phyloP scores from a whole-genome alignment of 35 echinoderm and acorn worm species.

The Nesometra sesokonis region DNA sequence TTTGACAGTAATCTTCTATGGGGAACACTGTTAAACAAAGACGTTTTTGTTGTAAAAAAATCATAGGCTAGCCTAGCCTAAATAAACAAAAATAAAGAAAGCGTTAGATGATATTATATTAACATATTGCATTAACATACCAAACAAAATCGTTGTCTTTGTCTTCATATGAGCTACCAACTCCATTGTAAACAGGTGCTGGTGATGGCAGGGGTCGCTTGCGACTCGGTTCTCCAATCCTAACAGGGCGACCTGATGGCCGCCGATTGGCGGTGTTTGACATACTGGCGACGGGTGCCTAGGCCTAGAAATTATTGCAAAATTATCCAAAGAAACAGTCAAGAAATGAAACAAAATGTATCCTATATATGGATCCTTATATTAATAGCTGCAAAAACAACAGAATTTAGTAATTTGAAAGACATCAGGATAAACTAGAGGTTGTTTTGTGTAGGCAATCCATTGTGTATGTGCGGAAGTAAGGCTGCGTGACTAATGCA shows the following conservation, averaged over 20 bases:
- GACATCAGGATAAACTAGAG: not conserved
- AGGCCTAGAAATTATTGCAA: too few species aligned
- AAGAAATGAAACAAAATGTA: not conserved
- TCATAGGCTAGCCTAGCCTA: not conserved
- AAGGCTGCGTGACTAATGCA: not conserved
- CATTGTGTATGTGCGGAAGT: not conserved
- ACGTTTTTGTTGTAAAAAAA: too few species aligned
- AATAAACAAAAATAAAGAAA: too few species aligned
- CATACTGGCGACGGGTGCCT: not conserved
- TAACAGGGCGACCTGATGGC: not conserved
- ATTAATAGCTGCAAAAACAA: not conserved
- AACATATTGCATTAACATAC: slow-evolving; percentile 7
- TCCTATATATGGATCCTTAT: not conserved
- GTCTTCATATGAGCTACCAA: slow-evolving; percentile 94
- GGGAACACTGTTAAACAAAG: too few species aligned
- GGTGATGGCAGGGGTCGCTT: not conserved
- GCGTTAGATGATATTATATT: not conserved
- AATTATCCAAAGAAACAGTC: not conserved
- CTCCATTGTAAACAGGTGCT: slow-evolving; percentile 70
- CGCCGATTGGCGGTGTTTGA: not conserved
- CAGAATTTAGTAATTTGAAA: not conserved
- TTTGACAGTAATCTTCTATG: too few species aligned
- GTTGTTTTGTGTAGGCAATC: not conserved
- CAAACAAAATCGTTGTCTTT: slow-evolving; percentile 99
- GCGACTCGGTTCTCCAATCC: not conserved